Base-by-base conservation (phyloP, 2,797 vertebrate genomes). In the Pseudochirops cupreus region DNA sequence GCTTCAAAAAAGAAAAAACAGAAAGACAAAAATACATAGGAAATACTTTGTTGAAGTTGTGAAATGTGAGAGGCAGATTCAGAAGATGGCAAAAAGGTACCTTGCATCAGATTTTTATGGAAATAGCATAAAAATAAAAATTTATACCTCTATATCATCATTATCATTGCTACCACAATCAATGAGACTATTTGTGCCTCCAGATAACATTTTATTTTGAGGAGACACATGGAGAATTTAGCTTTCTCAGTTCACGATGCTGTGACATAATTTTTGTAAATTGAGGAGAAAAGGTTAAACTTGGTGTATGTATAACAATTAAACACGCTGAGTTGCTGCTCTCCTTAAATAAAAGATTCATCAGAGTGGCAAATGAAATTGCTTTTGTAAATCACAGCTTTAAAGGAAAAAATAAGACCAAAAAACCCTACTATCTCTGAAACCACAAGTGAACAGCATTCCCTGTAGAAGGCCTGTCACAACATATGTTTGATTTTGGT, bases 1-100 rank as follows among this genome's bases (percentile, higher is more conserved):
- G 99, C 99, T 99, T 97, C 74, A 92, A 92, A 93, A 94, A 57
- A 12, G 12, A 56, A 56, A 56, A 94, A 94, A 97, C 97, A n/a
- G 28, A 58, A 16, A 97, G 97, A 46, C 26, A 87, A 50, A 50
- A 97, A 92, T 0, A 93, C 0, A 95, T 4, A 16, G 93, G 94
- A 98, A 91, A 97, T 5, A 1, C 9, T 98, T 97, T 96, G 56
- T 95, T 98, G 96, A 98, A 97, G 96, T 33, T 74, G 52, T 52
- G 92, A 91, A 93, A 92, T 16, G 92, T 91, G 4, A 96, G 91
- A 95, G 91, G 97, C 39, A 97, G 14, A 93, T 24, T 95, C 39
- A 95, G 53, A 57, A 56, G 67, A 53, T 0, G 33, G 91, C 33
- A 67, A 96, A 26, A 91, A 0, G 0, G 46, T 52, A 93, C 67